Evolutionary conservation across 2,113 vertebrate species (phyloP).

Genomic region (Eudyptes chrysolophus): DNA sequence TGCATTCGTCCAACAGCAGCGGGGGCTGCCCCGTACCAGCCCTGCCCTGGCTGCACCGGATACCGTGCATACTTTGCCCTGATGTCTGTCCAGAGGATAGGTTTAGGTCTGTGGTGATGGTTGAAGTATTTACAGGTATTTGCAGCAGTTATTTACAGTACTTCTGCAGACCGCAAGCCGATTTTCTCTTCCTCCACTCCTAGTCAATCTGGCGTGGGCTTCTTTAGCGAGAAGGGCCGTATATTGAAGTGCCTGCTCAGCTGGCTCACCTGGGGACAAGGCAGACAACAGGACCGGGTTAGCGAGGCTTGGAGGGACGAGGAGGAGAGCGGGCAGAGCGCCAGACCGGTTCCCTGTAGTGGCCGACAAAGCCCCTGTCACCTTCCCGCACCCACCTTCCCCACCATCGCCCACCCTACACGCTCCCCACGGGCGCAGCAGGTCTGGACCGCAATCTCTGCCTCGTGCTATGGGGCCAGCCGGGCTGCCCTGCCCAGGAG

Average conservation of each 20-base stretch:
- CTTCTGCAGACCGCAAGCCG: conserved; percentile 82
- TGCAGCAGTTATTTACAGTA: conserved; percentile 78
- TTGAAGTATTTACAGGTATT: conserved; percentile 80
- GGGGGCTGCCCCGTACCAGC: background rate
- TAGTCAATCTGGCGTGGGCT: conserved; percentile 91
- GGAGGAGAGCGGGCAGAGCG: background rate
- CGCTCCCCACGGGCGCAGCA: fast-evolving
- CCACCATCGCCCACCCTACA: fast-evolving
- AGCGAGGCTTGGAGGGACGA: fast-evolving
- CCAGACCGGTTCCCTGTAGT: fast-evolving
- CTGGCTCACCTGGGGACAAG: conserved; percentile 83
- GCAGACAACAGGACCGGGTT: fast-evolving
- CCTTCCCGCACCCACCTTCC: background rate
- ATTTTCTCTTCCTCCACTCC: conserved; percentile 84
- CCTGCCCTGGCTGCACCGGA: conserved; percentile 30
- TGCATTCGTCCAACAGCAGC: background rate
- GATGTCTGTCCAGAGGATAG: conserved; percentile 50
- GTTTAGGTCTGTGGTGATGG: conserved; percentile 79
- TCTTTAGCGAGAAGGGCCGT: conserved; percentile 90
- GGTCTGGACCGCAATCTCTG: background rate
- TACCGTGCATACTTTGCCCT: background rate
- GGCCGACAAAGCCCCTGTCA: background rate
- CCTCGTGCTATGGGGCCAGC: background rate
- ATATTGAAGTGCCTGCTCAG: conserved; percentile 94
- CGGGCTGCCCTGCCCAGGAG: background rate